These are phyloP conservation scores for Seriola rivoliana DNA, from an alignment of 2,113 vertebrate genomes.

Conservation along the genomic window DNA sequence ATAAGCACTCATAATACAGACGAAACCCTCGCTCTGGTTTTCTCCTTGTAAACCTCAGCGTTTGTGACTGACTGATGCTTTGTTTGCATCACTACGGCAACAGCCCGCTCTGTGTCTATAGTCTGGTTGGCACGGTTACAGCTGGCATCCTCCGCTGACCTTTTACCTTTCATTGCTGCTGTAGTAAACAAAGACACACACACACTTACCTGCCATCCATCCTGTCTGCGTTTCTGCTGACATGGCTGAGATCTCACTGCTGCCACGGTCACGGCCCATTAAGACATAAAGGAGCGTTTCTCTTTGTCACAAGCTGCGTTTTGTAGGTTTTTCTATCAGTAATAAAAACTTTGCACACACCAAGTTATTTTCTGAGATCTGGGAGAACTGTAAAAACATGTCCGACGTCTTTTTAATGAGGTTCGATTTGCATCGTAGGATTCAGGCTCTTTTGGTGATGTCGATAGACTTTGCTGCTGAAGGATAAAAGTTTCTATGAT, in stretches of 20 bases:
- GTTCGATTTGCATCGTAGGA: no score
- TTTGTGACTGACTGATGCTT: background rate
- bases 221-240: conserved; percentile 1
- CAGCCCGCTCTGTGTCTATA: background rate
- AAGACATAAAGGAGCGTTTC: background rate
- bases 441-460: no score
- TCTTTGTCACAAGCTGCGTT: no score
- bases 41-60: background rate
- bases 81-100: conserved; percentile 41
- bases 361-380: no score
- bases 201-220: background rate
- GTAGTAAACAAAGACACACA: background rate
- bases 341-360: no score
- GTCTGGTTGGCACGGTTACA: conserved; percentile 50
- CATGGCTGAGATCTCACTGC: background rate
- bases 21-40: background rate
- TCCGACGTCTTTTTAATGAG: no score
- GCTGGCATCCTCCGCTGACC: conserved; percentile 23
- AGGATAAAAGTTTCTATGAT: no score
- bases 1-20: background rate
- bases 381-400: no score
- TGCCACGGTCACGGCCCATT: background rate
- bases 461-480: no score
- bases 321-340: no score
- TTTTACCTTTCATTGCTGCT: conserved; percentile 14